Conservation (phyloP, 2,888 invertebrate genomes). For the Schizotus pectinicornis region DNA sequence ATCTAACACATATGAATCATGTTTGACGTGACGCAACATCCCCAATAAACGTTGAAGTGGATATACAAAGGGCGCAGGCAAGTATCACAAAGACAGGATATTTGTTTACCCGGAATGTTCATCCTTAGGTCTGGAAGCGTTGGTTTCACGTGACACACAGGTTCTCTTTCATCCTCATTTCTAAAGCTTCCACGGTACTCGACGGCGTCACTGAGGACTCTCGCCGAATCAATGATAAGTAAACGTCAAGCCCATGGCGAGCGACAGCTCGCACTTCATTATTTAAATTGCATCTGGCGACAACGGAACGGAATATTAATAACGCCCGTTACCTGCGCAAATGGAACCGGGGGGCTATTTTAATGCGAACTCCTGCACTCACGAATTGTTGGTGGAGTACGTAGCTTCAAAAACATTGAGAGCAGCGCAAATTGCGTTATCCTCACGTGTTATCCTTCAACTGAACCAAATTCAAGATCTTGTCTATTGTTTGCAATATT, state of each 20-base stretch:
- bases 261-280: constrained; percentile 17
- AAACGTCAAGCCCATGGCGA: constrained; percentile 15
- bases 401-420: background rate
- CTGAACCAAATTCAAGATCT: too few relatives aligned
- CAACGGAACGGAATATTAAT: constrained; percentile 25
- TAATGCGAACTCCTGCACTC: background rate
- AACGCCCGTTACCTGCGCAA: constrained; percentile 18
- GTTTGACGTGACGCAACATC: constrained; percentile 26
- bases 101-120: constrained; percentile 37
- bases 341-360: too few relatives aligned
- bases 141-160: constrained; percentile 30
- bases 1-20: constrained; percentile 29
- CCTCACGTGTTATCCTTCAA: too few relatives aligned
- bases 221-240: too few relatives aligned
- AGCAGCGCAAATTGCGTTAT: too few relatives aligned
- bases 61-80: constrained; percentile 31
- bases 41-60: constrained; percentile 24
- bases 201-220: constrained; percentile 2
- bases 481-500: too few relatives aligned
- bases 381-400: background rate
- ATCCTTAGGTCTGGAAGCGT: constrained; percentile 26
- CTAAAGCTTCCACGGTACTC: constrained; percentile 29
- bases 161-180: constrained; percentile 37
- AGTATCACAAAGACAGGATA: constrained; percentile 37
- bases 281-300: constrained; percentile 27